Base-by-base conservation (phyloP, 2,888 invertebrate species). In the Phaonia tiefii region DNA sequence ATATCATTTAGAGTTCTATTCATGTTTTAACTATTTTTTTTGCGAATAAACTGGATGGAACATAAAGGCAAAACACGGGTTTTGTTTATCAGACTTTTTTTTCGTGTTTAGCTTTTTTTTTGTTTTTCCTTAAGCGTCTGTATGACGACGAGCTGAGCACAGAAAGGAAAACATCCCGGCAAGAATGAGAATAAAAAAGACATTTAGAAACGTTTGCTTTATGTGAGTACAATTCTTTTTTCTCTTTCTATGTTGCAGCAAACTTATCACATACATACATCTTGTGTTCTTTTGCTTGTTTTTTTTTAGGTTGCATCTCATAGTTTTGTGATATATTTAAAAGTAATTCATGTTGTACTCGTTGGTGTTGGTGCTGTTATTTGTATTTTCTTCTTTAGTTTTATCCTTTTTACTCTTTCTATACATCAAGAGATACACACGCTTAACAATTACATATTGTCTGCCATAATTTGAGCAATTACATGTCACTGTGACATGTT, bases 381-480 rank as follows among this genome's bases (percentile, higher is more conserved):
- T 13, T 76, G 69, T 15, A 26, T 11, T 25, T 15, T 20, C 13
- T 60, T 17, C 22, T 31, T 5, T 8, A 5, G 8, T 31, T 31
- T 3, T 31, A 8, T 31, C 31, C 8, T 31, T 31, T 31, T 3
- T 31, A 8, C 31, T 13, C 44, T 44, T 2, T 44, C n/a, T 8
- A 20, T 69, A 3, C 11, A 60, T 22, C 25, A 11, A 60, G n/a
- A n/a, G n/a, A n/a, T n/a, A 58, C 65, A 56, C 66, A 56, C 72
- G 81, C 78, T 78, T 65, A 65, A 73, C 73, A 78, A 81, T 78
- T 81, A 81, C 75, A 79, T 75, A 80, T 75, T 81, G 84, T 86
- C 83, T 86, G 84, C 85, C 85, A 86, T 85, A 86, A 86, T 86
- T 86, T 86, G 85, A 85, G 75, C 81, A 76, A 67, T 72, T 79